phyloP scores from a whole-genome alignment of 2,113 vertebrate species.

The Pyxicephalus adspersus region DNA sequence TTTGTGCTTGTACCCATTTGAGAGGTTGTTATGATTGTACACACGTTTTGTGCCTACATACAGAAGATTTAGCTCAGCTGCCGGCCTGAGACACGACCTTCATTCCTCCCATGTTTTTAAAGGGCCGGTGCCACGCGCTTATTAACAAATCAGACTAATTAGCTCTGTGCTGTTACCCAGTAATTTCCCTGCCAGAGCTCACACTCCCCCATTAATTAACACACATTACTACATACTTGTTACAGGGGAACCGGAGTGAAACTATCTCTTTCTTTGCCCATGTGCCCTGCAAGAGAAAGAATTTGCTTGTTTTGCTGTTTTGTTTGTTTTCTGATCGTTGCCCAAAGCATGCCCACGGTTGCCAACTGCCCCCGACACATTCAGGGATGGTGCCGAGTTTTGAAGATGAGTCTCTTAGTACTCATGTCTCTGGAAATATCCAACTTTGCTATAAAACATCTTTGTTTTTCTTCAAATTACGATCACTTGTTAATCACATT shows the following conservation, averaged over 20 bases:
- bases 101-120: conserved; percentile 52
- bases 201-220: conserved; percentile 55
- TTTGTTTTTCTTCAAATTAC: no score
- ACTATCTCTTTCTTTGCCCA: conserved; percentile 39
- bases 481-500: no score
- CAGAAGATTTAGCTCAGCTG: conserved; percentile 16
- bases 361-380: no score
- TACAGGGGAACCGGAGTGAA: conserved; percentile 48
- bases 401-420: no score
- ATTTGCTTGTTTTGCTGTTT: not conserved
- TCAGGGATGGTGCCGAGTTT: no score
- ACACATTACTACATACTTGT: conserved; percentile 49
- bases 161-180: conserved; percentile 54
- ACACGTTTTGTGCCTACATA: no score
- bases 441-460: no score
- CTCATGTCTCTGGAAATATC: no score
- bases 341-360: not conserved
- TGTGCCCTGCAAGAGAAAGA: conserved; percentile 45
- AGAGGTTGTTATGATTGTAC: not conserved
- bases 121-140: conserved; percentile 55
- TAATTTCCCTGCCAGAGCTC: conserved; percentile 57
- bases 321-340: not conserved
- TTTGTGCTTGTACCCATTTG: not conserved
- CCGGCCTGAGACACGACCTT: conserved; percentile 49
- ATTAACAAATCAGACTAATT: conserved; percentile 58